Base-by-base conservation (phyloP, 2,113 vertebrate genomes). In the Manacus vitellinus region DNA sequence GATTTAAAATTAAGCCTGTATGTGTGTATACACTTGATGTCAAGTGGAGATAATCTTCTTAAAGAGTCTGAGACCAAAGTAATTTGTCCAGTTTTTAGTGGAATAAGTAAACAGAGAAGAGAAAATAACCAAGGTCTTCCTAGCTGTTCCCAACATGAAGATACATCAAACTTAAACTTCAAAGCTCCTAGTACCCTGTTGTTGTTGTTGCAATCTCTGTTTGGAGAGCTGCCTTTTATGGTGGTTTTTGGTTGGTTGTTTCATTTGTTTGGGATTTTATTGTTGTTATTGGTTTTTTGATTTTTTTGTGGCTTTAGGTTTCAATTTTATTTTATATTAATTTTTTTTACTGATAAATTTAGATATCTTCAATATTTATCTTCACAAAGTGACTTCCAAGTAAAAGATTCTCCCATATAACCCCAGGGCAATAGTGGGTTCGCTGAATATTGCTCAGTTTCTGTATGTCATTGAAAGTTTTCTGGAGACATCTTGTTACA, bases 401-500 rank as follows among this genome's bases (percentile, higher is more conserved):
- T 33, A 54, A 47, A 56, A 43, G 2, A 46, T 46, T 47, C 8
- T 67, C 9, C 10, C 5, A 13, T 12, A 21, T 2, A 43, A 5
- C 6, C 15, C 9, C 14, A n/a, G 3, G 23, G 31, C 52, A 84
- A 66, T 14, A 43, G 5, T 10, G 54, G 4, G 0, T 83, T 88
- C 55, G 24, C 6, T 54, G 20, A 68, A 37, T 59, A 33, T 30
- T 65, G 19, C 10, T 62, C 16, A 41, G 10, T 5, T 76, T 56
- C 31, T 61, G 15, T 14, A 23, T 0, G 1, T 2, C 2, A 6
- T 4, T 21, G 47, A 39, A 76, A 22, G 4, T 33, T 25, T 7
- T 30, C 22, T 77, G 28, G 12, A 58, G 16, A 24, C 2, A 4
- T 31, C 11, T 35, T 66, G 12, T n/a, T 49, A 6, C 3, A 30